These are phyloP conservation scores for Branchellion lobata DNA, from an alignment of 2,888 invertebrate species.

Conservation along the genomic window DNA sequence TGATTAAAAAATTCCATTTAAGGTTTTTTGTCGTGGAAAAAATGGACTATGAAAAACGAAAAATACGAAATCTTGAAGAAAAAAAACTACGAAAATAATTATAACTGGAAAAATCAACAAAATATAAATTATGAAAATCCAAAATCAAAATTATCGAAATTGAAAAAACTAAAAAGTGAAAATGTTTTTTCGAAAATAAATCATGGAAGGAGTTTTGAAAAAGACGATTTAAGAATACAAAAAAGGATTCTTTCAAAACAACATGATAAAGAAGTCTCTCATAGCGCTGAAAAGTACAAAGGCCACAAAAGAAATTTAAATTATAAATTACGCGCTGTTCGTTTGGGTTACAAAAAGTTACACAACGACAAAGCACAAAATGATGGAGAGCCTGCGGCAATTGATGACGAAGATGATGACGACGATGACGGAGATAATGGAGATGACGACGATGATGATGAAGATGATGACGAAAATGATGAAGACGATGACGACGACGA, in stretches of 20 bases:
- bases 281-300: neutral
- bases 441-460: no score
- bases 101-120: neutral
- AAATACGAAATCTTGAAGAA: neutral
- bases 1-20: neutral
- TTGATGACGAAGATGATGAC: no score
- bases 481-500: no score
- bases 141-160: neutral
- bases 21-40: conserved; percentile 12
- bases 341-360: no score
- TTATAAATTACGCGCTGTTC: no score
- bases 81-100: neutral
- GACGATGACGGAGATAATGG: no score
- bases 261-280: neutral
- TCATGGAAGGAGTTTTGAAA: neutral
- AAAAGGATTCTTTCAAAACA: neutral
- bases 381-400: no score
- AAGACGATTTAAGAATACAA: neutral
- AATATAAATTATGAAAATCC: neutral
- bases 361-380: no score
- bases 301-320: no score
- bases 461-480: no score
- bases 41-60: neutral
- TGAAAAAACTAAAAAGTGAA: neutral
- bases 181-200: neutral